phyloP scores from a whole-genome alignment of 2,113 vertebrate species.

The Eleginops maclovinus region DNA sequence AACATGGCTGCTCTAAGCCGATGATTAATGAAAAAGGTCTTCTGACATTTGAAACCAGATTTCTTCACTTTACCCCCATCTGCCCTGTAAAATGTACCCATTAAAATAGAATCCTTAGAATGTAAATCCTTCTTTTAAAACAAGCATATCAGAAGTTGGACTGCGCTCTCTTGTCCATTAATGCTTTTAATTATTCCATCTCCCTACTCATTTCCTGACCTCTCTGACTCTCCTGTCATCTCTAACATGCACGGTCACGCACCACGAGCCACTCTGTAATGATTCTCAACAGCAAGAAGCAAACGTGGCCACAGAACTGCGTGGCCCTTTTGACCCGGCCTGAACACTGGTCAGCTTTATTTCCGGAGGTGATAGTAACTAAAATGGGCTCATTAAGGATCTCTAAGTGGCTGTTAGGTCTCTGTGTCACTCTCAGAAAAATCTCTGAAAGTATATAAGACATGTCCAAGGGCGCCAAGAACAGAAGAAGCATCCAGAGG shows the following conservation, averaged over 20 bases:
- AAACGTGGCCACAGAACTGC: conserved; percentile 21
- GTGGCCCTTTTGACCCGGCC: conserved; percentile 64
- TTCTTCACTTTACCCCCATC: background rate
- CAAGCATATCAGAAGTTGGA: conserved; percentile 5
- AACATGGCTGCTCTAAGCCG: background rate
- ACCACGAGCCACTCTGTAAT: conserved; percentile 47
- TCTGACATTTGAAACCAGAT: background rate
- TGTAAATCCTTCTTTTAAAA: background rate
- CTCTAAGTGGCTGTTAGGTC: conserved; percentile 75
- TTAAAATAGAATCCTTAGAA: background rate
- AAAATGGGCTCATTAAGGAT: conserved; percentile 70
- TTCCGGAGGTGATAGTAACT: conserved; percentile 39
- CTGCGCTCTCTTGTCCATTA: conserved; percentile 5
- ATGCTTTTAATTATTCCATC: conserved; percentile 41
- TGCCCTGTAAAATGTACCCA: background rate
- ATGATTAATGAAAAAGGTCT: background rate
- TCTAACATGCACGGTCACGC: conserved; percentile 76
- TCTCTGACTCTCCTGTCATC: conserved; percentile 37
- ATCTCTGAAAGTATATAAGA: conserved; percentile 73
- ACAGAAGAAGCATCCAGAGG: conserved; percentile 25
- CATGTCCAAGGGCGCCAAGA: conserved; percentile 10
- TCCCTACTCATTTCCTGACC: conserved; percentile 42
- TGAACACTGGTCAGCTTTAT: conserved; percentile 48
- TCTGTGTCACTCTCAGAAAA: conserved; percentile 73
- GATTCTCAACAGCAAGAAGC: conserved; percentile 31